Percentiles rank a stretch among this genome's conserved stretches.
These are phyloP conservation scores for Catamblyrhynchus diadema DNA, from an alignment of 2,797 vertebrate species.

Conservation along the genomic window DNA sequence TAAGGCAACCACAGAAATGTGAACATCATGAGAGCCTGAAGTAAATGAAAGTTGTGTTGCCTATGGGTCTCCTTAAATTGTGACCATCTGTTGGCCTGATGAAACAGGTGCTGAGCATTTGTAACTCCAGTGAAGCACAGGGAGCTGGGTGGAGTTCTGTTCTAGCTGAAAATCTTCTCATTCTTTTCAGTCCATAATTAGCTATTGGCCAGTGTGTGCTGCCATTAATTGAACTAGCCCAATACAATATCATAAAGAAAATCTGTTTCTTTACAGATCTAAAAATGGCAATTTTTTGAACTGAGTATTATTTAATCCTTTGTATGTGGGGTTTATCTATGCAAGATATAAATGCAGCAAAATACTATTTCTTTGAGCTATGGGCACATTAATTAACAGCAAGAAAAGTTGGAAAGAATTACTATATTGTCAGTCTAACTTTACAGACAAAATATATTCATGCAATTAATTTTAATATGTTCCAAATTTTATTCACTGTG, in stretches of 20 bases:
- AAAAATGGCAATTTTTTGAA: neutral
- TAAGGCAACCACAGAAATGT: neutral
- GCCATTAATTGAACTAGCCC: neutral
- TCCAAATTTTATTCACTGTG: slow-evolving; percentile 15
- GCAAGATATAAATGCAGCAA: neutral
- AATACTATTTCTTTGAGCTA: neutral
- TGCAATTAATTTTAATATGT: slow-evolving; percentile 32
- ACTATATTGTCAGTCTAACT: neutral
- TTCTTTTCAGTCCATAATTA: neutral
- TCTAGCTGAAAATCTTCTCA: neutral
- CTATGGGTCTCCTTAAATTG: slow-evolving; percentile 9
- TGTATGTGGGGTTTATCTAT: neutral
- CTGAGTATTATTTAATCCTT: neutral
- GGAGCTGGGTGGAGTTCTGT: neutral
- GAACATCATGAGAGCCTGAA: neutral
- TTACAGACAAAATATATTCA: slow-evolving; percentile 34
- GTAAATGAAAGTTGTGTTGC: neutral
- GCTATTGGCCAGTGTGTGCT: neutral
- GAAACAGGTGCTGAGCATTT: slow-evolving; percentile 27
- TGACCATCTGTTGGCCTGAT: slow-evolving; percentile 30
- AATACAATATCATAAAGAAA: neutral
- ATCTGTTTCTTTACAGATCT: neutral
- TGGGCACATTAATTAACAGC: neutral
- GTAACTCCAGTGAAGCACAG: neutral
- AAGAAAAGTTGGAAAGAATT: slow-evolving; percentile 7